Percentiles rank a stretch among this genome's conserved stretches.
phyloP scores from a whole-genome alignment of 1,140 invertebrate species.

The Portunus trituberculatus region DNA sequence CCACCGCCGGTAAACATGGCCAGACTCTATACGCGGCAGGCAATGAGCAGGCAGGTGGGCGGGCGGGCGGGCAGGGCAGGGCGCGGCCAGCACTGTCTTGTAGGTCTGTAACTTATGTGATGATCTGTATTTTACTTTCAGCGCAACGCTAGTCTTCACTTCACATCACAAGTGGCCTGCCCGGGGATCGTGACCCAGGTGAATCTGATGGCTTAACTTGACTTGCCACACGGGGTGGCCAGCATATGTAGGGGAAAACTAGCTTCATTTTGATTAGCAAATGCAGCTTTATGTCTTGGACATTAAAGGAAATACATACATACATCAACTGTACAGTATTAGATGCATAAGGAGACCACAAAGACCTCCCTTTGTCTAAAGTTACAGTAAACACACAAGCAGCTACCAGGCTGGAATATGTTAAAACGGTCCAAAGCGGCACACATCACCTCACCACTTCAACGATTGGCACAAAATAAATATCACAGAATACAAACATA shows the following conservation, averaged over 20 bases:
- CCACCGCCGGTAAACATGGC: background rate
- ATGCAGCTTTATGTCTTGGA: conserved; percentile 74
- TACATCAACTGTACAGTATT: conserved; percentile 75
- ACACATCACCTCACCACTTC: conserved; percentile 68
- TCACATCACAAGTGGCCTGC: conserved; percentile 63
- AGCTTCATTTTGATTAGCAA: conserved; percentile 76
- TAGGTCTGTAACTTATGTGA: conserved; percentile 49
- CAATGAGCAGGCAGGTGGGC: background rate
- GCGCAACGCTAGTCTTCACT: conserved; percentile 54
- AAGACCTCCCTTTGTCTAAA: conserved; percentile 56
- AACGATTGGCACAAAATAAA: conserved; percentile 75
- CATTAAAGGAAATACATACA: conserved; percentile 72
- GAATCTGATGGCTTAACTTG: background rate
- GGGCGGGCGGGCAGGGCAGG: conserved; percentile 29
- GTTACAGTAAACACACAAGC: conserved; percentile 69
- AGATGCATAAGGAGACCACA: conserved; percentile 73
- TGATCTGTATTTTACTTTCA: conserved; percentile 48
- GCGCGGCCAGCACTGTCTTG: background rate
- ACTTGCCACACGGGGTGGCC: background rate
- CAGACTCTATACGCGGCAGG: background rate
- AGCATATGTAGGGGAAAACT: conserved; percentile 54
- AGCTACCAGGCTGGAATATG: conserved; percentile 73
- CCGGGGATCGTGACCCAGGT: conserved; percentile 7
- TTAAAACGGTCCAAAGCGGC: conserved; percentile 72
- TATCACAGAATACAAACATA: conserved; percentile 74